Base-by-base conservation (phyloP, 2,888 invertebrate species). In the Cheilosia scutellata region DNA sequence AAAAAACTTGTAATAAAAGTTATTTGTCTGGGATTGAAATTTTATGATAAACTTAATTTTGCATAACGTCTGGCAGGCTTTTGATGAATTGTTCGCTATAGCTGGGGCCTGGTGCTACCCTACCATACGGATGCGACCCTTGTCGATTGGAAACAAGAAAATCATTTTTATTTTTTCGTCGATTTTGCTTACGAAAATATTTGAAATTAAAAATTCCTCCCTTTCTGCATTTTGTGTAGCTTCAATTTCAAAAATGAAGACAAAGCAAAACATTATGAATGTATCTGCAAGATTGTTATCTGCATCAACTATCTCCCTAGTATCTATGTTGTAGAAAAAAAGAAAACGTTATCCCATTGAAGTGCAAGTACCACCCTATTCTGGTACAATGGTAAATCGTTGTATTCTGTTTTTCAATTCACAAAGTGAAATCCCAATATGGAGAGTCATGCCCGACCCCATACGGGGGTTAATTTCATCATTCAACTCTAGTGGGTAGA, bases 31-130 rank as follows among this genome's bases (percentile, higher is more conserved):
- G 65, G 68, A 86, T 86, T 86, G 86, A 86, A 77, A 76, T 82
- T 86, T 82, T 82, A 82, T 86, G 80, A 77, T 82, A 82, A 86
- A 86, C 76, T 82, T 72, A 86, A 86, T 82, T 86, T 86, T 82
- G 86, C 82, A 86, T 86, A 86, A 68, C 76, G 82, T 82, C 86
- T 86, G 68, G 66, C 70, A 60, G 65, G n/a, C 40, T 31, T 55
- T 53, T 84, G 84, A 84, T 84, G 79, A 71, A 84, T 84, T 65
- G 79, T 29, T 66, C 53, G 9, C 63, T 40, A 7, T 42, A 47
- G 31, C 42, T 53, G 27, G 65, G 55, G 37, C 42, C 20, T 1
- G 9, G 37, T 13, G n/a, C 6, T 27, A 7, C 3, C 16, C 6
- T 27, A 7, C 3, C 16, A 7, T 47, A 7, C 16, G 47, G 16